phyloP scores from a whole-genome alignment of 2,797 vertebrate genomes.

The Lepidocolaptes lacrymiger region DNA sequence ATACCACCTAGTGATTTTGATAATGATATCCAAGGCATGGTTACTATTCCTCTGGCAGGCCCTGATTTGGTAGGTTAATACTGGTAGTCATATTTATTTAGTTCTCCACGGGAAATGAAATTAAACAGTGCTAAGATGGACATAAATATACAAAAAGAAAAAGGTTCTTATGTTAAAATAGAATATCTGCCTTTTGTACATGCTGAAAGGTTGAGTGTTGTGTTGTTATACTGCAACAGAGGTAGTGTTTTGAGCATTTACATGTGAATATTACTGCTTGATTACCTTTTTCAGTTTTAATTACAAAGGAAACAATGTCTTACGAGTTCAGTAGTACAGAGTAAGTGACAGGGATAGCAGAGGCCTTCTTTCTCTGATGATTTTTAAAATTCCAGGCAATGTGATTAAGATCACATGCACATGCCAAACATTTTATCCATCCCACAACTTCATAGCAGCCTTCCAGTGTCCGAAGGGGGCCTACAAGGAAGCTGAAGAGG shows the following conservation, averaged over 20 bases:
- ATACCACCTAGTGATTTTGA: conserved; percentile 33
- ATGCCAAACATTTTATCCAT: neutral
- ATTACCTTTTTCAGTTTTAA: neutral
- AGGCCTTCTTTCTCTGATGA: neutral
- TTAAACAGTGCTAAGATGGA: neutral
- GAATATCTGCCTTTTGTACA: neutral
- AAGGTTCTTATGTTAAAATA: neutral
- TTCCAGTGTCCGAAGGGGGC: neutral
- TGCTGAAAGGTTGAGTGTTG: neutral
- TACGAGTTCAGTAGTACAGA: neutral
- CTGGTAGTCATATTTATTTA: neutral
- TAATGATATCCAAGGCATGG: conserved; percentile 54
- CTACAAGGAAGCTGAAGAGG: neutral
- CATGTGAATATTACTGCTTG: neutral
- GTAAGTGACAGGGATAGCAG: neutral
- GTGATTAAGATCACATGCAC: neutral
- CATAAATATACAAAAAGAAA: neutral
- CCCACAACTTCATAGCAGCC: neutral
- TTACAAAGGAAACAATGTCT: neutral
- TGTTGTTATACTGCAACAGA: neutral
- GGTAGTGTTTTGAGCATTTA: neutral
- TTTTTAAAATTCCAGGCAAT: neutral
- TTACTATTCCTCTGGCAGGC: conserved; percentile 58
- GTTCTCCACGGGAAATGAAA: neutral
- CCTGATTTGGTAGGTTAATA: conserved; percentile 67